Base-by-base conservation (phyloP, 2,888 invertebrate genomes). In the Notocelia uddmanniana region DNA sequence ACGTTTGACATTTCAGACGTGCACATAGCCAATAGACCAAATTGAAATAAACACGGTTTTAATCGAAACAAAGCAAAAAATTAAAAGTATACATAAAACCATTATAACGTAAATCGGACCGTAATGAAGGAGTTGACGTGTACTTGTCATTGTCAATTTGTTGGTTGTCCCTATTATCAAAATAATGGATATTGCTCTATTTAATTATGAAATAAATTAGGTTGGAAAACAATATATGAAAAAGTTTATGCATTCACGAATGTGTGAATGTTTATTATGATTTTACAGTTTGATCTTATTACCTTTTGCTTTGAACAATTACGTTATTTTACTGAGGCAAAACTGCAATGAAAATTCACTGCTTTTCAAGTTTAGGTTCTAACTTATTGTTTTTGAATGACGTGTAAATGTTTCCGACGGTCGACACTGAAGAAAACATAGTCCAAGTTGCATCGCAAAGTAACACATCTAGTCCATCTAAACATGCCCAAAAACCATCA, bases 361-460 rank as follows among this genome's bases (percentile, higher is more conserved):
- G 78, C 76, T 82, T 80, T 79, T 78, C 76, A 77, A 78, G 74
- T 83, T 85, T 85, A 81, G 79, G 77, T 82, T 82, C 74, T 68
- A 69, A 76, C 74, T 80, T 80, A 79, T 85, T 89, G 85, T 89
- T 91, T 87, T 85, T 89, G 89, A 88, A 91, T 93, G 93, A 93
- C 93, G 93, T 93, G 93, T 93, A 93, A 72, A 93, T 93, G 93
- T 92, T 93, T 92, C 88, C 90, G 90, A 90, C 92, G 90, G 92
- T 84, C 89, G 89, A 89, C 85, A 79, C 89, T 84, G 91, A 91
- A 84, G 90, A 91, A 86, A 72, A 62, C 68, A 91, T 86, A 84
- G 84, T 87, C 80, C 90, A 88, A 89, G 89, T 88, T 89, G 92
- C 93, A 91, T 89, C 90, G 90, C 81, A 87, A 81, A 85, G 84